phyloP scores from a whole-genome alignment of 2,888 invertebrate species.

The Ochropleura plecta region DNA sequence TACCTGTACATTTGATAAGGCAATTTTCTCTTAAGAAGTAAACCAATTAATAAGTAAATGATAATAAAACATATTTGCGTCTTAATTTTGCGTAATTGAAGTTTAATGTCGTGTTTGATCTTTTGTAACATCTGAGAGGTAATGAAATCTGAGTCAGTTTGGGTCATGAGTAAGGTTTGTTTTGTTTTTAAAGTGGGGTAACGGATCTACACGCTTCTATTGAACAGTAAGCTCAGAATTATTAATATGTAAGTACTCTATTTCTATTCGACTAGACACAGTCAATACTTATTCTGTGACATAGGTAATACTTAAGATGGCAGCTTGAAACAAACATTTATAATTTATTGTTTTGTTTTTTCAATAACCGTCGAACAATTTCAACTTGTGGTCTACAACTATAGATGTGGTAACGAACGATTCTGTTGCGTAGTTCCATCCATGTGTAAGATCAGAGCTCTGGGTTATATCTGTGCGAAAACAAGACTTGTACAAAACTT shows the following conservation, averaged over 20 bases:
- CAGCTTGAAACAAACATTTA: neutral
- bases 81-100: conserved; percentile 6
- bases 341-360: neutral
- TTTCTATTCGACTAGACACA: neutral
- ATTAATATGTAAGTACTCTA: neutral
- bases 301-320: neutral
- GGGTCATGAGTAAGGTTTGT: neutral
- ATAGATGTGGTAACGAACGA: neutral
- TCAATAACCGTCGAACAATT: neutral
- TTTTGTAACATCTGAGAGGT: neutral
- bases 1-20: neutral
- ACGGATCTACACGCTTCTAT: neutral
- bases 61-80: neutral
- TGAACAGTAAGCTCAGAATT: neutral
- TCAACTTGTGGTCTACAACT: neutral
- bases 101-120: neutral
- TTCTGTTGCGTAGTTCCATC: neutral
- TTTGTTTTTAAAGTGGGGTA: neutral
- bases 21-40: conserved; percentile 11
- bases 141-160: neutral
- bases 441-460: neutral
- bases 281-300: no score
- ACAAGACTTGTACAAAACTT: conserved; percentile 3
- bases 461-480: neutral
- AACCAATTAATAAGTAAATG: neutral